phyloP scores from a whole-genome alignment of 1,140 invertebrate species.

The Diorhabda sublineata region DNA sequence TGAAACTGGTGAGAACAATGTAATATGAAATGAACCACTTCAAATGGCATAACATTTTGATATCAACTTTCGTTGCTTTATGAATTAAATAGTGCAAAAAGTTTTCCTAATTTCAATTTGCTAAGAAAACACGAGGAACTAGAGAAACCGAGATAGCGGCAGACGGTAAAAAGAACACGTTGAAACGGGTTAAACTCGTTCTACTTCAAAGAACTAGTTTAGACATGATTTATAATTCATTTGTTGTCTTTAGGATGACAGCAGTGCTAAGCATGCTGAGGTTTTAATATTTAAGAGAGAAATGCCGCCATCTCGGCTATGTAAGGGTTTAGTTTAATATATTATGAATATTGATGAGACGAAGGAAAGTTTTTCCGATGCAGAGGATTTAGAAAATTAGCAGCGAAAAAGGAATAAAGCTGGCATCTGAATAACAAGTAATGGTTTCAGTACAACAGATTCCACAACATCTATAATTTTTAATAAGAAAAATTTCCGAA shows the following conservation, averaged over 20 bases:
- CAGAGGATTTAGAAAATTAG: not conserved
- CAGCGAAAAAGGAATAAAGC: not conserved
- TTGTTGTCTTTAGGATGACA: conserved; percentile 16
- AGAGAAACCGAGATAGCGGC: not conserved
- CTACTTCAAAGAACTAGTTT: conserved; percentile 15
- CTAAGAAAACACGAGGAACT: not conserved
- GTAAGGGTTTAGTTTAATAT: conserved; percentile 3
- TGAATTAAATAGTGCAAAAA: conserved; percentile 1
- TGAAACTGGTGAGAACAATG: too few relatives aligned
- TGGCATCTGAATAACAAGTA: not conserved
- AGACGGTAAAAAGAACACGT: not conserved
- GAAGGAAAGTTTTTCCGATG: conserved; percentile 4
- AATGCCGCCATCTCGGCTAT: not conserved
- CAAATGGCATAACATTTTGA: not conserved
- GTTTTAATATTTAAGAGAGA: conserved; percentile 7
- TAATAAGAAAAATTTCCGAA: too few relatives aligned
- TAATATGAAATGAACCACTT: not conserved
- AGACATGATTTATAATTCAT: conserved; percentile 22
- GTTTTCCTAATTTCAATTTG: conserved; percentile 1
- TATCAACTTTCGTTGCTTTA: not conserved
- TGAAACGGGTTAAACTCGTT: conserved; percentile 1
- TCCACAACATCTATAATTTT: too few relatives aligned
- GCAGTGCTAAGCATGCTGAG: not conserved
- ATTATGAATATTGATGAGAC: conserved; percentile 15
- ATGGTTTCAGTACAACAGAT: not conserved